These are phyloP conservation scores for Orientallactaga sibirica DNA, from an alignment of 2,797 vertebrate species.

Conservation along the genomic window DNA sequence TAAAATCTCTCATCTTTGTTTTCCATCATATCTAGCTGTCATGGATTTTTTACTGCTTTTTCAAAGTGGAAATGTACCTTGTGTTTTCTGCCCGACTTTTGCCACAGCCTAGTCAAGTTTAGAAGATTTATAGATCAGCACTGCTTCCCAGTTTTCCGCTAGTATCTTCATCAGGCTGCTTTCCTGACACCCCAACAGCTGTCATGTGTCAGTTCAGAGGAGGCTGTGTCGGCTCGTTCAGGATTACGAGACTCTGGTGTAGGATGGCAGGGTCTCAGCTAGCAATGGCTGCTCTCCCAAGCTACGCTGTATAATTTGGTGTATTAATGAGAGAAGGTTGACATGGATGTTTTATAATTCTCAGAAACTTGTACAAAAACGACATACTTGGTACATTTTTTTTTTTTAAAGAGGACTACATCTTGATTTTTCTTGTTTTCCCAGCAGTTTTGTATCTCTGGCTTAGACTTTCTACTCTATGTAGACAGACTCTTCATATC, in stretches of 20 bases:
- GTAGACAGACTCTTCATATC: background rate
- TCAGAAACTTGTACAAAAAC: slow-evolving; percentile 60
- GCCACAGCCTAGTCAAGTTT: slow-evolving; percentile 4
- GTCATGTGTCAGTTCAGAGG: slow-evolving; percentile 62
- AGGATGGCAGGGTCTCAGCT: slow-evolving; percentile 60
- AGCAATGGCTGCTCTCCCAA: slow-evolving; percentile 51
- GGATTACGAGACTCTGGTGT: slow-evolving; percentile 57
- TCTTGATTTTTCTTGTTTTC: slow-evolving; percentile 60
- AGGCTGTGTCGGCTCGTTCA: slow-evolving; percentile 62
- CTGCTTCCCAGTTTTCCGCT: slow-evolving; percentile 28
- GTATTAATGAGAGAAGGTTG: slow-evolving; percentile 61
- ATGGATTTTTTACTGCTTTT: slow-evolving; percentile 55
- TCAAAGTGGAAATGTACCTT: background rate
- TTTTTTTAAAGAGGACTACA: slow-evolving; percentile 50
- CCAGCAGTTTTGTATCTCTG: slow-evolving; percentile 24
- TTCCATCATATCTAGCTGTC: slow-evolving; percentile 13
- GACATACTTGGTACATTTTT: background rate
- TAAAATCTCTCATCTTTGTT: slow-evolving; percentile 1
- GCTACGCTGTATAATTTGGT: slow-evolving; percentile 50
- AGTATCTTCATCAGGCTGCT: slow-evolving; percentile 18
- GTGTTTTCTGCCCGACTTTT: slow-evolving; percentile 52
- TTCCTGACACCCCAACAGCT: slow-evolving; percentile 50
- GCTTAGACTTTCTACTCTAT: slow-evolving; percentile 7
- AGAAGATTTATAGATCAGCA: slow-evolving; percentile 32
- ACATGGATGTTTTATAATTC: slow-evolving; percentile 60